Percentiles rank a stretch among this genome's conserved stretches.
phyloP scores from a whole-genome alignment of 2,113 vertebrate genomes.

The Cyprinodon tularosa region DNA sequence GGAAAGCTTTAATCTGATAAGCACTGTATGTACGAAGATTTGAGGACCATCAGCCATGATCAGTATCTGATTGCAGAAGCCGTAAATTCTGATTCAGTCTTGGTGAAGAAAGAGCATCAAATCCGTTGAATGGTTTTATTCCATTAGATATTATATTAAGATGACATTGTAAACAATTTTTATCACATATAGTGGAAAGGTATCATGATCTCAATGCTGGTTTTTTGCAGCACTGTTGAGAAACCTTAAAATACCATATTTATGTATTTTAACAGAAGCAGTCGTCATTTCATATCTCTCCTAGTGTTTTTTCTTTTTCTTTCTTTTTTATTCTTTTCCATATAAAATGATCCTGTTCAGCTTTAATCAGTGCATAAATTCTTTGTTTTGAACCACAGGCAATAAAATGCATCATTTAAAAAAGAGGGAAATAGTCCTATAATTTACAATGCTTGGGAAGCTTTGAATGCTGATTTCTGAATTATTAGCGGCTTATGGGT shows the following conservation, averaged over 20 bases:
- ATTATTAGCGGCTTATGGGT: neutral
- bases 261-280: neutral
- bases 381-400: neutral
- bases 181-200: conserved; percentile 4
- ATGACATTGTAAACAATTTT: neutral
- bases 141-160: conserved; percentile 15
- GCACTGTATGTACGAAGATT: conserved; percentile 15
- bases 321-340: neutral
- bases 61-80: neutral
- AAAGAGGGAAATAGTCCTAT: neutral
- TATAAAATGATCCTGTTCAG: neutral
- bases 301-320: neutral
- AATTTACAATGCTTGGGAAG: neutral
- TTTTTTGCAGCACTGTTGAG: no score
- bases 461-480: neutral
- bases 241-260: neutral
- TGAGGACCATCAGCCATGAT: neutral
- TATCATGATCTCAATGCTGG: neutral
- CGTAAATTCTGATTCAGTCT: conserved; percentile 22
- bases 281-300: neutral
- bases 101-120: conserved; percentile 15
- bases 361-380: neutral
- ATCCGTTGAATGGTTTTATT: conserved; percentile 7
- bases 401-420: neutral
- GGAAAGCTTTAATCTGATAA: conserved; percentile 21